phyloP scores from a whole-genome alignment of 2,888 invertebrate species.

The Sphaerophoria rueppellii region DNA sequence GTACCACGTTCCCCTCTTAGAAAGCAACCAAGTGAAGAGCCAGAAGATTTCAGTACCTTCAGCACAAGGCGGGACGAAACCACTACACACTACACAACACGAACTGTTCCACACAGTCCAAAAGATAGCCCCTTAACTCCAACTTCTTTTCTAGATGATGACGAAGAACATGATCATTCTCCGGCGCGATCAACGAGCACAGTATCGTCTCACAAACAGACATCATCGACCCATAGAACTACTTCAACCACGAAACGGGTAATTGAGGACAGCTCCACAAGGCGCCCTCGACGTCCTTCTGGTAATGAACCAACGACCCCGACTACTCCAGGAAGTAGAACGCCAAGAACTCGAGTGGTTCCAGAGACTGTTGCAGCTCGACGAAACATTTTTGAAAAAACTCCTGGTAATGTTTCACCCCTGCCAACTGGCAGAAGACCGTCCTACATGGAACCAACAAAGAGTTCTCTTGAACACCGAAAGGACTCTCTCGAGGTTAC shows the following conservation, averaged over 20 bases:
- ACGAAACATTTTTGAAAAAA: constrained; percentile 79
- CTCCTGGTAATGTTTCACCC: constrained; percentile 68
- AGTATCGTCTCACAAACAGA: constrained; percentile 60
- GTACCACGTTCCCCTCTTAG: constrained; percentile 48
- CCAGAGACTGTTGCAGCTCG: constrained; percentile 79
- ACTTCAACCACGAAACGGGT: constrained; percentile 22
- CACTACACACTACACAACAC: constrained; percentile 65
- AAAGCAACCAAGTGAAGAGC: constrained; percentile 60
- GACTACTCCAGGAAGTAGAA: constrained; percentile 11
- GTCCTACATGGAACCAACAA: constrained; percentile 82
- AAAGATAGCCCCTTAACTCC: constrained; percentile 62
- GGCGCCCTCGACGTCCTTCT: constrained; percentile 51
- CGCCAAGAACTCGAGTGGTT: constrained; percentile 61
- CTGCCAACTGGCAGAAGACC: constrained; percentile 76
- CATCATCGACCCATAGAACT: constrained; percentile 27
- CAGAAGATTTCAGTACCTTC: constrained; percentile 57
- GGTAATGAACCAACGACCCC: constrained; percentile 55
- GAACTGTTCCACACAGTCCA: constrained; percentile 55
- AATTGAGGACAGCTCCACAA: constrained; percentile 48
- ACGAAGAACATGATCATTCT: constrained; percentile 51
- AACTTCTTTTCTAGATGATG: constrained; percentile 60
- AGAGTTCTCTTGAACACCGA: constrained; percentile 81
- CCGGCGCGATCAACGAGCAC: constrained; percentile 62
- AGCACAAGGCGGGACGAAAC: constrained; percentile 62
- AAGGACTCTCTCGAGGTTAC: constrained; percentile 80